These are phyloP conservation scores for Steatornis caripensis DNA, from an alignment of 2,113 vertebrate genomes.

Conservation along the genomic window DNA sequence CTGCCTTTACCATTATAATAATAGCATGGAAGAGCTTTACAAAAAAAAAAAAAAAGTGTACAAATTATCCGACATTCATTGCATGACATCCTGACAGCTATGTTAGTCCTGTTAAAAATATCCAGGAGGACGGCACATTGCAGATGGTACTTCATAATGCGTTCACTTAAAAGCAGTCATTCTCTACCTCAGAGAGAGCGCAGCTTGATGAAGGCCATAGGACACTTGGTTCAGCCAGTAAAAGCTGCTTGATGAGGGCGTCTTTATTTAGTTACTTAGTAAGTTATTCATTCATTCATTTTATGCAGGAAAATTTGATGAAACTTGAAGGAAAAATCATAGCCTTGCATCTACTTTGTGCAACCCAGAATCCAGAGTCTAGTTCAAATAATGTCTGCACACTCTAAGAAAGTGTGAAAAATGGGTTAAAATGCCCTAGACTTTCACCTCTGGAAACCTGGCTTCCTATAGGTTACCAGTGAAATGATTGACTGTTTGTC, in stretches of 20 bases:
- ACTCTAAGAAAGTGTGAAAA: neutral
- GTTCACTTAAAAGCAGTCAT: constrained; percentile 36
- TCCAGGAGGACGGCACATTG: constrained; percentile 50
- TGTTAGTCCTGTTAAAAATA: constrained; percentile 67
- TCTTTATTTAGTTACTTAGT: constrained; percentile 30
- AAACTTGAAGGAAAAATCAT: constrained; percentile 36
- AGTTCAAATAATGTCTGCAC: neutral
- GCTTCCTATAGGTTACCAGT: neutral
- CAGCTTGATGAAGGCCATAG: constrained; percentile 60
- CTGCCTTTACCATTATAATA: constrained; percentile 32
- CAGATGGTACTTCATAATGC: constrained; percentile 61
- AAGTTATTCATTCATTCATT: constrained; percentile 51
- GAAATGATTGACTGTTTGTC: constrained; percentile 13
- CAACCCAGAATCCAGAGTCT: neutral
- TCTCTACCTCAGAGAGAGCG: constrained; percentile 44
- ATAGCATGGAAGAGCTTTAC: constrained; percentile 13
- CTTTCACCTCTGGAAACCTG: constrained; percentile 27
- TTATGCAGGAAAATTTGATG: constrained; percentile 27
- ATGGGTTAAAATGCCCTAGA: constrained; percentile 25
- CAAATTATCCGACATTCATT: constrained; percentile 59
- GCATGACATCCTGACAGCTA: constrained; percentile 61
- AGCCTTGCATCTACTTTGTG: constrained; percentile 15
- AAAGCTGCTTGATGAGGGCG: constrained; percentile 54
- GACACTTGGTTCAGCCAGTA: constrained; percentile 55
- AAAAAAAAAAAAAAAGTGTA: constrained; percentile 20